Evolutionary conservation across 2,888 invertebrate genomes (phyloP), one percentile per base, ranked within the genome.

Genomic region (Cataglyphis albicans): DNA sequence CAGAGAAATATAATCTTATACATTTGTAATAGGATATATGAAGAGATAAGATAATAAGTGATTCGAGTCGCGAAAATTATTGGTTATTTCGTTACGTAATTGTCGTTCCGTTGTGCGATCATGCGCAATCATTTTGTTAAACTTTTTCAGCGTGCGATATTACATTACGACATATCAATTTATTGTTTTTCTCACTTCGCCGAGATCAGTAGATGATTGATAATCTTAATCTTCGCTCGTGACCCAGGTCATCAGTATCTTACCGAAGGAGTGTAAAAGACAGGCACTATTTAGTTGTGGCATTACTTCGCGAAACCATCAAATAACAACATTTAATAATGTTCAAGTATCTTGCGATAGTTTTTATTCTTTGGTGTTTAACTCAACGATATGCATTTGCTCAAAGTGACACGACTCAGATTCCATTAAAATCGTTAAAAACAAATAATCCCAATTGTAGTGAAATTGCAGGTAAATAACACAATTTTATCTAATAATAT

Each of bases 401-500:
- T 9, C 9, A 61, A 44, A 44, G 4, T n/a, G 73, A 74, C 12
- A 38, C 25, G 25, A 25, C 29, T 18, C 6, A n/a, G 7, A 7
- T n/a, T n/a, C n/a, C 48, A 2, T 48, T 48, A 52, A n/a, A 6
- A 44, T 21, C 21, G n/a, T 0, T 29, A 67, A 2, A 32, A 15
- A 2, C 21, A 21, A 18, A 25, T 38, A 6, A 21, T 5, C 18
- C 25, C 7, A 48, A 48, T 38, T 18, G 1, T 12, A 32, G n/a
- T n/a, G 68, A 18, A 32, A 7, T 32, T 21, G 4, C 63, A 48
- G 74, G 74, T 74, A 63, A 72, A 72, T 65, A n/a, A 52, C 41
- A 65, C 10, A 32, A 32, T 55, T 38, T 35, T 15, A 5, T 35
- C 21, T 32, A 52, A 32, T 32, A 35, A 35, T 48, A 48, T 15